Evolutionary conservation across 2,888 invertebrate genomes (phyloP).

Genomic region (Lampropteryx suffumata): DNA sequence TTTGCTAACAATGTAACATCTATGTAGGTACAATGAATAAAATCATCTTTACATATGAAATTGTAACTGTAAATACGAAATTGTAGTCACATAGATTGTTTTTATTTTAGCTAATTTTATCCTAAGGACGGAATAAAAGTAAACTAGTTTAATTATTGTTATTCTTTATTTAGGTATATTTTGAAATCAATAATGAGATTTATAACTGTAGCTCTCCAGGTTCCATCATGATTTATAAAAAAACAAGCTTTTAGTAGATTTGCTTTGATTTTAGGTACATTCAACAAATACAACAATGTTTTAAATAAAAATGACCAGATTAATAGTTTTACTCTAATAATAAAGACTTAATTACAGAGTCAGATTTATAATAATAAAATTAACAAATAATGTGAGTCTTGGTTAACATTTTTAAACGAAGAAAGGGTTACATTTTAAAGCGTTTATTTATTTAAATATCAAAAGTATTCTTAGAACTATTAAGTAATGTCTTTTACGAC

Average conservation of each 20-base stretch:
- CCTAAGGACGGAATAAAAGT: conserved; percentile 5
- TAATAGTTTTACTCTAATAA: conserved; percentile 80
- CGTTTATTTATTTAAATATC: conserved; percentile 68
- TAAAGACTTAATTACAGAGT: conserved; percentile 74
- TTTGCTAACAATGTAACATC: no score
- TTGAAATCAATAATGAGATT: conserved; percentile 80
- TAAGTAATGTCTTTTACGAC: conserved; percentile 77
- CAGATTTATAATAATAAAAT: conserved; percentile 76
- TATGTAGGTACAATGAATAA: no score
- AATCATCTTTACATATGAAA: no score
- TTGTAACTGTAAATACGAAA: no score
- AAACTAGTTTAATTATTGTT: conserved; percentile 56
- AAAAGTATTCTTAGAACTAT: conserved; percentile 73
- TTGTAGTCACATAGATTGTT: no score
- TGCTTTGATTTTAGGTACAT: conserved; percentile 74
- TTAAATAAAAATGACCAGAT: conserved; percentile 83
- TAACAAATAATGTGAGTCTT: conserved; percentile 80
- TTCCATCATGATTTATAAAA: conserved; percentile 67
- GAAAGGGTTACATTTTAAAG: conserved; percentile 77
- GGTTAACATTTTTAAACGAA: conserved; percentile 77
- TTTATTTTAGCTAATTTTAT: no score
- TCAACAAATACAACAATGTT: conserved; percentile 80
- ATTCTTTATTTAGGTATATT: conserved; percentile 77
- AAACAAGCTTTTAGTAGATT: conserved; percentile 76
- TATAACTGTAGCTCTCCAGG: conserved; percentile 74